A percentile compares a stretch with the other conserved stretches of the same genome.
These are phyloP conservation scores for Mormoops blainvillei DNA, from an alignment of 2,113 vertebrate species.

Conservation along the genomic window DNA sequence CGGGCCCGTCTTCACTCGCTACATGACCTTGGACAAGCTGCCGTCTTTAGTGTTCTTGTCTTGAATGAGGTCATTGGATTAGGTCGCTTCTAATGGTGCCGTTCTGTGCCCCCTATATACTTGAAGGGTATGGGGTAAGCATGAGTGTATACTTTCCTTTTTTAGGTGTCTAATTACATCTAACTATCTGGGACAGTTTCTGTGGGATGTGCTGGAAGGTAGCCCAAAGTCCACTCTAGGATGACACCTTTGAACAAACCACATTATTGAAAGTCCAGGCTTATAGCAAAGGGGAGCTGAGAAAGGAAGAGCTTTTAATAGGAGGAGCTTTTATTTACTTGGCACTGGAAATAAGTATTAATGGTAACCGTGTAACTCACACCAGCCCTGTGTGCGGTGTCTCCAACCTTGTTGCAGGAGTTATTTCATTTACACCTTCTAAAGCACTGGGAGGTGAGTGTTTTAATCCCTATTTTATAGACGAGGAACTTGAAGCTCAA, in stretches of 20 bases:
- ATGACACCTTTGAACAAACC: not conserved
- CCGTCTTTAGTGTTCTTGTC: not conserved
- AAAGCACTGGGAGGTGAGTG: not conserved
- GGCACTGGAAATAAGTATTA: not conserved
- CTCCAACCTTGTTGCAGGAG: not conserved
- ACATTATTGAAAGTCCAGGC: not conserved
- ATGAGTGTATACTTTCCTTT: not conserved
- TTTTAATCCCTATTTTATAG: not conserved
- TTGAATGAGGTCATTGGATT: slow-evolving; percentile 20
- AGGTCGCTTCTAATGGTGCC: not conserved
- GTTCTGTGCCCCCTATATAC: not conserved
- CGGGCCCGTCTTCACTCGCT: not conserved
- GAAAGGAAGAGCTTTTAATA: not conserved
- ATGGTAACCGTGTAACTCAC: not conserved
- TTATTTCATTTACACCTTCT: not conserved
- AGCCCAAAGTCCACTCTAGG: not conserved
- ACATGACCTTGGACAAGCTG: not conserved
- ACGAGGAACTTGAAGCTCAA: not conserved
- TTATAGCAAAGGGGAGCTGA: not conserved
- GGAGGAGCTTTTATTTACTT: not conserved
- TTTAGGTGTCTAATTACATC: slow-evolving; percentile 13
- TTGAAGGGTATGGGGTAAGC: not conserved
- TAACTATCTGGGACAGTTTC: not conserved
- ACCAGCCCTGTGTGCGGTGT: not conserved
- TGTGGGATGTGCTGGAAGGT: not conserved